A percentile compares a stretch with the other conserved stretches of the same genome.
phyloP scores from a whole-genome alignment of 2,113 vertebrate species.

The Leucoraja erinaceus region DNA sequence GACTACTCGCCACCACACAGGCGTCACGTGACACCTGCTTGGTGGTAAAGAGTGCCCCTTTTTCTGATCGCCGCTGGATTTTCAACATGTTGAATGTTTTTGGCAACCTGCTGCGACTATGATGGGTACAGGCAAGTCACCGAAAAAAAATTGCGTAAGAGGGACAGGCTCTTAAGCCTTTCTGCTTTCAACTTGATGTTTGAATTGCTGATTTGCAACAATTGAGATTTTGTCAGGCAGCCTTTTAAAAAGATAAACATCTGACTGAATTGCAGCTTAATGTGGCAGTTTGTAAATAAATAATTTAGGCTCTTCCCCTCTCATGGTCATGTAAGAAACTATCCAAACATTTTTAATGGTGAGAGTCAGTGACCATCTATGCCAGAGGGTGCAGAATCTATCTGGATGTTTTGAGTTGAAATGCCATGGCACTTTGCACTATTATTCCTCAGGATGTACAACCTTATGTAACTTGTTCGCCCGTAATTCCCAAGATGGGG shows the following conservation, averaged over 20 bases:
- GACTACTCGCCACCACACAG: too few species aligned
- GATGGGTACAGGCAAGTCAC: too few species aligned
- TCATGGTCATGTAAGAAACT: not conserved
- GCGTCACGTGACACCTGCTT: too few species aligned
- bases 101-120: too few species aligned
- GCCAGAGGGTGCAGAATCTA: not conserved
- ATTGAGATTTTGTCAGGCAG: not conserved
- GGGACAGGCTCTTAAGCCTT: too few species aligned
- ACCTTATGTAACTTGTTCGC: slow-evolving; percentile 19
- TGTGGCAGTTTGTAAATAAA: not conserved
- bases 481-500: not conserved
- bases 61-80: too few species aligned
- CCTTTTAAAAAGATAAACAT: not conserved
- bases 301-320: not conserved
- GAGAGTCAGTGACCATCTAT: not conserved
- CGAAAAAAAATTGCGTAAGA: too few species aligned
- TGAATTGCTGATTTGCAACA: not conserved
- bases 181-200: not conserved
- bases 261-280: not conserved
- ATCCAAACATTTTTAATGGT: not conserved
- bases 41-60: too few species aligned
- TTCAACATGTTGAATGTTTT: too few species aligned
- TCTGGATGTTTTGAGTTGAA: slow-evolving; percentile 16
- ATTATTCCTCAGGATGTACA: slow-evolving; percentile 28
- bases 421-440: slow-evolving; percentile 32